A percentile compares a stretch with the other conserved stretches of the same genome.
These are phyloP conservation scores for Parotia lawesii DNA, from an alignment of 2,113 vertebrate species.

Conservation along the genomic window DNA sequence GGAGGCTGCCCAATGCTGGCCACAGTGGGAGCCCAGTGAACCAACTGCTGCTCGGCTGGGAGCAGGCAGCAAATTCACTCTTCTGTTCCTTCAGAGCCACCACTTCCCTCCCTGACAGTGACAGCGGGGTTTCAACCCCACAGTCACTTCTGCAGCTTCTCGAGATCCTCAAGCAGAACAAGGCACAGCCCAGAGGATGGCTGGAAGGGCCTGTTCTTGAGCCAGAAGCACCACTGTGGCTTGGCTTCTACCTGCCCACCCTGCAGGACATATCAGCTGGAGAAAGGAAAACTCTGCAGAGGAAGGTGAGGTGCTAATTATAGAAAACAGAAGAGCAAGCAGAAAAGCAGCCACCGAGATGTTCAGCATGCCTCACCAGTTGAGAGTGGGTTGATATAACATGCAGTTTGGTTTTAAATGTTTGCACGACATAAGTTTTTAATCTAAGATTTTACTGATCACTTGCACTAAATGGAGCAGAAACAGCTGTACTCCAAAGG, in stretches of 20 bases:
- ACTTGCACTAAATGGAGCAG: not conserved
- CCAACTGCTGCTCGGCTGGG: accelerated
- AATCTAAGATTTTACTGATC: not conserved
- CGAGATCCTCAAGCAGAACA: not conserved
- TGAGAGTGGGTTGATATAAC: not conserved
- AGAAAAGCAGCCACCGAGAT: not conserved
- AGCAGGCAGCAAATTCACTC: not conserved
- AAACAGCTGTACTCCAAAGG: accelerated
- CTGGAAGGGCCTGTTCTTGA: not conserved
- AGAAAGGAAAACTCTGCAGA: not conserved
- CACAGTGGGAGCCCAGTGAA: not conserved
- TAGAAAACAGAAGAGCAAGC: not conserved
- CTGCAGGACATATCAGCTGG: not conserved
- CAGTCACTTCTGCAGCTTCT: not conserved
- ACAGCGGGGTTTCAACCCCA: accelerated
- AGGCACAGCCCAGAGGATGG: not conserved
- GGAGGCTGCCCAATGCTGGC: not conserved
- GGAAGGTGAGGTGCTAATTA: not conserved
- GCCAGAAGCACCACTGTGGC: not conserved
- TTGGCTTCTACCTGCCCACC: not conserved
- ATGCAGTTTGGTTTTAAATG: not conserved
- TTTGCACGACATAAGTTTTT: accelerated
- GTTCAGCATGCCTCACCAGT: not conserved
- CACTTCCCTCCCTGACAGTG: accelerated
- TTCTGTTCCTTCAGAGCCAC: not conserved